Conservation (phyloP, 2,888 invertebrate species). For the Chesias legatella region DNA sequence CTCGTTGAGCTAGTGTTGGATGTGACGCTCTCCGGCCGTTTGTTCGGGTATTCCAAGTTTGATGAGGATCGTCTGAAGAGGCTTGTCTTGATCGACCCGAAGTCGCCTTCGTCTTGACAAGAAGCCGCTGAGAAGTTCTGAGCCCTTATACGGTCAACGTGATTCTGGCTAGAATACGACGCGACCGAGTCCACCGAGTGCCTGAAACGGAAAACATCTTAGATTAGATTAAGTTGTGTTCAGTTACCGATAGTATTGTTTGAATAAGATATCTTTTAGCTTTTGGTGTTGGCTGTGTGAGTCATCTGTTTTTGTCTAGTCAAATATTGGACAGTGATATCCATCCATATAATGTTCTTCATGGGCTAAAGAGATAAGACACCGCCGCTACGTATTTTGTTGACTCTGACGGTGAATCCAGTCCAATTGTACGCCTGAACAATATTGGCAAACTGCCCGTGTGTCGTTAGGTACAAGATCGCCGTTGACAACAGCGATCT, state of each 20-base stretch:
- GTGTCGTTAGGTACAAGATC: slow-evolving; percentile 20
- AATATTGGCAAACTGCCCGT: slow-evolving; percentile 45
- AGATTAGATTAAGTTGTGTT: slow-evolving; percentile 64
- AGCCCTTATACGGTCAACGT: slow-evolving; percentile 80
- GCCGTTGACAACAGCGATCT: slow-evolving; percentile 35
- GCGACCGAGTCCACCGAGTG: slow-evolving; percentile 81
- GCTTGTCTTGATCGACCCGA: slow-evolving; percentile 75
- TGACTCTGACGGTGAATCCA: slow-evolving; percentile 27
- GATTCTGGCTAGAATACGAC: slow-evolving; percentile 81
- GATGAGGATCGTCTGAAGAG: slow-evolving; percentile 74
- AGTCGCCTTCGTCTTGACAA: slow-evolving; percentile 77
- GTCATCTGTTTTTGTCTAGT: slow-evolving; percentile 45
- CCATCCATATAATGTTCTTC: slow-evolving; percentile 16
- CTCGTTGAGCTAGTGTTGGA: slow-evolving; percentile 75
- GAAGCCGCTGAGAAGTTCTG: slow-evolving; percentile 79
- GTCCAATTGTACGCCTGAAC: slow-evolving; percentile 29
- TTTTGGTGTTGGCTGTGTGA: slow-evolving; percentile 46
- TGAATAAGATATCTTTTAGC: slow-evolving; percentile 50
- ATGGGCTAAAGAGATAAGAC: slow-evolving; percentile 22
- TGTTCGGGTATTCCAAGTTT: slow-evolving; percentile 66
- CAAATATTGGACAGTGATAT: slow-evolving; percentile 39
- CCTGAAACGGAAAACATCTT: slow-evolving; percentile 64
- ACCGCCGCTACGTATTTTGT: slow-evolving; percentile 16
- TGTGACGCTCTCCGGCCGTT: slow-evolving; percentile 72
- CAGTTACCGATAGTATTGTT: slow-evolving; percentile 55